phyloP scores from a whole-genome alignment of 2,888 invertebrate species.

The Amiota mariae region DNA sequence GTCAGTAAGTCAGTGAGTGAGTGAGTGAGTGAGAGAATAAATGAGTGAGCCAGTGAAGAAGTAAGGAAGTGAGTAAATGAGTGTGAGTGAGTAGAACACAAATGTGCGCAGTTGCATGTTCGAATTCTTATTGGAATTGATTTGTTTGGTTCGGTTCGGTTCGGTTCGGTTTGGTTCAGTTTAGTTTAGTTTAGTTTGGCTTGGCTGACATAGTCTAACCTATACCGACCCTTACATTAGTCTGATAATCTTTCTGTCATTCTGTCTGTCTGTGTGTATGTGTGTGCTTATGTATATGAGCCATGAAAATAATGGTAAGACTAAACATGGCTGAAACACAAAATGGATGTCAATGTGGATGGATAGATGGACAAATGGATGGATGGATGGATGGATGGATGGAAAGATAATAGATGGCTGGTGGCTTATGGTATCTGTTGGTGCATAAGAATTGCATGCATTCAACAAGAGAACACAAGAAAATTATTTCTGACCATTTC shows the following conservation, averaged over 20 bases:
- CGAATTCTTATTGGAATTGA: constrained; percentile 2
- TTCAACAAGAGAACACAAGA: too few species aligned
- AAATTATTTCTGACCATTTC: too few species aligned
- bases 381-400: too few species aligned
- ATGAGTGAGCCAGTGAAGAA: too few species aligned
- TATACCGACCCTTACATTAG: background rate
- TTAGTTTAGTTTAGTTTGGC: background rate
- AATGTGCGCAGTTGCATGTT: background rate
- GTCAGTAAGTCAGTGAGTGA: background rate
- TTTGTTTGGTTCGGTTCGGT: background rate
- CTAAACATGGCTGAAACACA: too few species aligned
- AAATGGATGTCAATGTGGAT: too few species aligned
- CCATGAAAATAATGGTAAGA: too few species aligned
- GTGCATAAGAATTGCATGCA: too few species aligned
- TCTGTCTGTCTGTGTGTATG: background rate
- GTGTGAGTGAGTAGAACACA: background rate
- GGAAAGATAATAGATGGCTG: too few species aligned
- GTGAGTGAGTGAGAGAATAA: background rate
- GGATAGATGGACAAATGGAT: too few species aligned
- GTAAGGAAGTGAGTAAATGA: background rate
- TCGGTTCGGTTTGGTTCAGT: background rate
- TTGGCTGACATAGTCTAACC: background rate
- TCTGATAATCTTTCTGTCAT: background rate
- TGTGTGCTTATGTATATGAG: background rate
- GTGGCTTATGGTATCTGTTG: too few species aligned